Percentiles rank a stretch among this genome's conserved stretches.
phyloP scores from a whole-genome alignment of 2,888 invertebrate species.

The Synanthedon vespiformis region DNA sequence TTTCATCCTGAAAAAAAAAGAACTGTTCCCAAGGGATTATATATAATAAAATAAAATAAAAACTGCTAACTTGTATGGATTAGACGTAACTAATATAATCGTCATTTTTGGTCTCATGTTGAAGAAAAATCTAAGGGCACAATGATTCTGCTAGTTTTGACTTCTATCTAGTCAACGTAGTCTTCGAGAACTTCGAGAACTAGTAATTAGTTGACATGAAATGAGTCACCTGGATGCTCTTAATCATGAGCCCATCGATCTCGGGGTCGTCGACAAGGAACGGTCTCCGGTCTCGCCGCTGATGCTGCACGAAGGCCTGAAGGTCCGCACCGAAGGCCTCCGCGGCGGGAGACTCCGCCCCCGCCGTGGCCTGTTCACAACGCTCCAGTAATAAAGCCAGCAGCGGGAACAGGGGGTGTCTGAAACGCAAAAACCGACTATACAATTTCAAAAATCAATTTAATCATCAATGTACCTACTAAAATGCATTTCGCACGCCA shows the following conservation, averaged over 20 bases:
- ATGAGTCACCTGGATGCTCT: constrained; percentile 54
- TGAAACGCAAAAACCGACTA: constrained; percentile 24
- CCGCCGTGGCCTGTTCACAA: constrained; percentile 96
- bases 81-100: no score
- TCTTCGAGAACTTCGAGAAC: not conserved
- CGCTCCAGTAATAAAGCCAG: constrained; percentile 93
- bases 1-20: no score
- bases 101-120: no score
- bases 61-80: no score
- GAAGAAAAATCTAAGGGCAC: no score
- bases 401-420: constrained; percentile 94
- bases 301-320: constrained; percentile 89
- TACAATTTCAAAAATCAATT: constrained; percentile 10
- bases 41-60: no score
- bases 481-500: no score
- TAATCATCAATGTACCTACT: no score
- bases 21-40: no score
- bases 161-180: no score
- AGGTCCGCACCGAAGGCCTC: constrained; percentile 94
- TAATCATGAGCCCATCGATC: constrained; percentile 86
- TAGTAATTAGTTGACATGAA: no score
- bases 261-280: constrained; percentile 93
- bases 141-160: no score
- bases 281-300: constrained; percentile 86
- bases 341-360: constrained; percentile 82